Conservation (phyloP, 2,888 invertebrate species). For the Asteroscopus sphinx region DNA sequence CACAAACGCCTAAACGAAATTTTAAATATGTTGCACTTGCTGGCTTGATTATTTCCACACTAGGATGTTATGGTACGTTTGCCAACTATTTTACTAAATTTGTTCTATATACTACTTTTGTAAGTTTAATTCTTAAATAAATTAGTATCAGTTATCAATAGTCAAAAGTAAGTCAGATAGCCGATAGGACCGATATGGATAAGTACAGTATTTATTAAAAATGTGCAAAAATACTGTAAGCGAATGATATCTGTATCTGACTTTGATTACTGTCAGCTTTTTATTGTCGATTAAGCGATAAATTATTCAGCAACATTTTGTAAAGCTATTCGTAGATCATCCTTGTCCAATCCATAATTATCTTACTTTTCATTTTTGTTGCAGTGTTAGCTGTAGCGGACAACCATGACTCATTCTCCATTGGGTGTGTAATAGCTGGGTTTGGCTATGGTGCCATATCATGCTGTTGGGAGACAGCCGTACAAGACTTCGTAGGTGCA, state of each 20-base stretch:
- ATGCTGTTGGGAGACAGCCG: slow-evolving; percentile 84
- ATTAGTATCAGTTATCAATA: neutral
- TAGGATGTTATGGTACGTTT: slow-evolving; percentile 79
- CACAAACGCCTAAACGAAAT: slow-evolving; percentile 82
- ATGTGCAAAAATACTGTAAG: neutral
- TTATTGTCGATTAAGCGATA: too few relatives aligned
- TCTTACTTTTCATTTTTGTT: slow-evolving; percentile 35
- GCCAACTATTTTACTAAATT: neutral
- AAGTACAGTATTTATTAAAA: neutral
- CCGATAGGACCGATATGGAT: slow-evolving; percentile 1
- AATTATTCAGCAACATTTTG: too few relatives aligned
- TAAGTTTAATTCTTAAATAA: neutral
- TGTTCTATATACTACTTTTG: neutral
- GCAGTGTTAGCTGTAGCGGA: slow-evolving; percentile 78
- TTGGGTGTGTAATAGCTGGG: slow-evolving; percentile 86
- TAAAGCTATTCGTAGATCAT: too few relatives aligned
- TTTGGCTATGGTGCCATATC: slow-evolving; percentile 85
- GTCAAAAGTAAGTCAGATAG: neutral
- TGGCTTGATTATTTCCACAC: slow-evolving; percentile 77
- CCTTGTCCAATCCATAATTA: too few relatives aligned
- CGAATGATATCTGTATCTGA: too few relatives aligned
- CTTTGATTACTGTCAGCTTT: too few relatives aligned
- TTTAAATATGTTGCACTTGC: slow-evolving; percentile 79
- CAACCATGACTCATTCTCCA: slow-evolving; percentile 83
- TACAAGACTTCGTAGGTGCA: slow-evolving; percentile 84